Conservation (phyloP, 2,113 vertebrate genomes). For the Channa argus region DNA sequence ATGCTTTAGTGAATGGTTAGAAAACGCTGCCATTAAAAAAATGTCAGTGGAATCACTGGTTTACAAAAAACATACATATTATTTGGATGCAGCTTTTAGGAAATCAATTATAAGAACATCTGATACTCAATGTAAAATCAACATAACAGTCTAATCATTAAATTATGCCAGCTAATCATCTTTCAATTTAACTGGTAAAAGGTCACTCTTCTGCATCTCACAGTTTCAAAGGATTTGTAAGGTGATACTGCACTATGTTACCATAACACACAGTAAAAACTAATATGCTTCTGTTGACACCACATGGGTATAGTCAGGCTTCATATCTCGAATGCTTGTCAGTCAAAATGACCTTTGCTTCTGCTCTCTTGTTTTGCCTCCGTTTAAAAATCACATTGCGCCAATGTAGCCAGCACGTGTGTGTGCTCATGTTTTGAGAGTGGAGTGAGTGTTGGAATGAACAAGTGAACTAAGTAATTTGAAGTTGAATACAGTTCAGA, state of each 20-base stretch:
- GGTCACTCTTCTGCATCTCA: slow-evolving; percentile 16
- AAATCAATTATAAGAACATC: slow-evolving; percentile 10
- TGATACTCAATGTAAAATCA: slow-evolving; percentile 27
- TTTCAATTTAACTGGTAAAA: slow-evolving; percentile 39
- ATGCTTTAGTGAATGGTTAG: slow-evolving; percentile 24
- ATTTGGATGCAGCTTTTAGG: not conserved
- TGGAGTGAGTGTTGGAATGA: slow-evolving; percentile 3
- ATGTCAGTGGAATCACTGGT: slow-evolving; percentile 8
- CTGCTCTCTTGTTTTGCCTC: slow-evolving; percentile 34
- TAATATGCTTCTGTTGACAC: slow-evolving; percentile 67
- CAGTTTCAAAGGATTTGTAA: slow-evolving; percentile 43
- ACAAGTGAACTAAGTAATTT: slow-evolving; percentile 4
- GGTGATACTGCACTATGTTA: slow-evolving; percentile 45
- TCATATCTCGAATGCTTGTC: slow-evolving; percentile 64
- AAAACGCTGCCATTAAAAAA: slow-evolving; percentile 9
- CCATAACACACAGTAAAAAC: slow-evolving; percentile 51
- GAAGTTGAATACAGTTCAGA: not conserved
- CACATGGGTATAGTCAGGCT: slow-evolving; percentile 44
- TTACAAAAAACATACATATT: not conserved
- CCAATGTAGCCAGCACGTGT: slow-evolving; percentile 30
- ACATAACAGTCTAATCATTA: slow-evolving; percentile 7
- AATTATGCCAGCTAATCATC: slow-evolving; percentile 19
- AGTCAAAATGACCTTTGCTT: slow-evolving; percentile 65
- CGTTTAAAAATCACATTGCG: slow-evolving; percentile 40
- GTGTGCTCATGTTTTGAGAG: not conserved